Conservation (phyloP, 2,888 invertebrate species). For the Girardia tigrina region DNA sequence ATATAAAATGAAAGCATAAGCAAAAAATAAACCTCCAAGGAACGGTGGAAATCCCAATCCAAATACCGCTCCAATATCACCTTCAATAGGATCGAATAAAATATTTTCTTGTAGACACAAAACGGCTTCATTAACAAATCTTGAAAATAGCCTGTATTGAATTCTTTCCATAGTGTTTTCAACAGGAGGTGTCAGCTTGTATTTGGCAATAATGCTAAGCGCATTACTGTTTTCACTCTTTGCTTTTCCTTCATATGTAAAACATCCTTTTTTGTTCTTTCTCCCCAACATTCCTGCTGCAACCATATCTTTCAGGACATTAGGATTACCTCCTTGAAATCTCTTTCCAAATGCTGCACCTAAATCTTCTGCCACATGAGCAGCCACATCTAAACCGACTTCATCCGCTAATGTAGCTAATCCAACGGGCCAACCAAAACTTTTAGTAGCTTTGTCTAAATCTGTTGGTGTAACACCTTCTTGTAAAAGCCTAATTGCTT, state of each 20-base stretch:
- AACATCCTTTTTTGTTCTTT: constrained; percentile 86
- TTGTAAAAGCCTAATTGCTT: constrained; percentile 64
- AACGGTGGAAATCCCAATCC: constrained; percentile 98
- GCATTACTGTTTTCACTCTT: constrained; percentile 59
- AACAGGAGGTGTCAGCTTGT: constrained; percentile 65
- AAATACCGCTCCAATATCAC: constrained; percentile 94
- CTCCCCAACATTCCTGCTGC: constrained; percentile 75
- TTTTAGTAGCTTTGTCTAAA: constrained; percentile 67
- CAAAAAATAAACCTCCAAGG: constrained; percentile 59
- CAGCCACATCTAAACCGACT: constrained; percentile 69
- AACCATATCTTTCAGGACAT: constrained; percentile 72
- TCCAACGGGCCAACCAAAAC: constrained; percentile 93
- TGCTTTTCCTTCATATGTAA: constrained; percentile 56
- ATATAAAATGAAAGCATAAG: not conserved
- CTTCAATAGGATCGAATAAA: constrained; percentile 69
- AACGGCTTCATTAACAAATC: constrained; percentile 93
- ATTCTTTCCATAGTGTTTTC: constrained; percentile 59
- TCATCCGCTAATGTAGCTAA: constrained; percentile 88
- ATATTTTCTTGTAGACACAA: constrained; percentile 90
- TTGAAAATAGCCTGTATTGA: constrained; percentile 73
- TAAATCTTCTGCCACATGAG: constrained; percentile 81
- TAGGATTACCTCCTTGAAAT: constrained; percentile 58
- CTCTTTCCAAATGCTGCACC: constrained; percentile 71
- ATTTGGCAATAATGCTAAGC: constrained; percentile 68
- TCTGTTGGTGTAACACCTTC: constrained; percentile 82